Evolutionary conservation across 92 coral and sea anemone genomes (phyloP).

Genomic region (Anthopleura xanthogrammica): DNA sequence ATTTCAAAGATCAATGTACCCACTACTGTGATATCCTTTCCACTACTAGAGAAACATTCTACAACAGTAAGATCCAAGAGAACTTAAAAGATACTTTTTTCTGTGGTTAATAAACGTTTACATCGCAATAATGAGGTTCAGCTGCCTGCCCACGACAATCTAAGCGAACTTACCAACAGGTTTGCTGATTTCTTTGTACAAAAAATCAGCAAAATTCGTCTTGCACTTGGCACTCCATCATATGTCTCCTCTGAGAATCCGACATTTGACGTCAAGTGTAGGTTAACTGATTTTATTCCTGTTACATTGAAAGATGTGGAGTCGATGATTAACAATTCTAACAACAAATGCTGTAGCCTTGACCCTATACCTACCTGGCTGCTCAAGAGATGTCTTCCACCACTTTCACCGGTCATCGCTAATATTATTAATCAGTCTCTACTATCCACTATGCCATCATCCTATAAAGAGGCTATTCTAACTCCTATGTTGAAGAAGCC

Average conservation of each 20-base stretch:
- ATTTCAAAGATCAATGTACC: neutral
- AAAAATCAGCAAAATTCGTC: neutral
- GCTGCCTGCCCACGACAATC: conserved; percentile 9
- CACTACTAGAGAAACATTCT: neutral
- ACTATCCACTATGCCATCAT: too few relatives aligned
- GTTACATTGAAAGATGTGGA: neutral
- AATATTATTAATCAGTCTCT: too few relatives aligned
- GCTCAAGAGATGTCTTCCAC: too few relatives aligned
- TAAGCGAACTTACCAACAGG: neutral
- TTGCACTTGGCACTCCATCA: neutral
- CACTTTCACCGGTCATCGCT: too few relatives aligned
- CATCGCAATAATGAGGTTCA: conserved; percentile 9
- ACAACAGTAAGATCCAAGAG: neutral
- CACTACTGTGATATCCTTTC: neutral
- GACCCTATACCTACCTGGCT: too few relatives aligned
- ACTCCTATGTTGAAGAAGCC: conserved; percentile 7
- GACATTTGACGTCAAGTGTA: neutral
- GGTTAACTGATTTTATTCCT: neutral
- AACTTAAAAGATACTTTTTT: neutral
- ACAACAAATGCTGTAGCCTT: neutral
- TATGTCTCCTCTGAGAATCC: too few relatives aligned
- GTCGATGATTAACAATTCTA: neutral
- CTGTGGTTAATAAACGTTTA: neutral
- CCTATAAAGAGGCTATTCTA: too few relatives aligned
- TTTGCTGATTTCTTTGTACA: neutral